These are phyloP conservation scores for Pseudococcus jackbeardsleyi DNA, from an alignment of 2,888 invertebrate species.

Conservation along the genomic window DNA sequence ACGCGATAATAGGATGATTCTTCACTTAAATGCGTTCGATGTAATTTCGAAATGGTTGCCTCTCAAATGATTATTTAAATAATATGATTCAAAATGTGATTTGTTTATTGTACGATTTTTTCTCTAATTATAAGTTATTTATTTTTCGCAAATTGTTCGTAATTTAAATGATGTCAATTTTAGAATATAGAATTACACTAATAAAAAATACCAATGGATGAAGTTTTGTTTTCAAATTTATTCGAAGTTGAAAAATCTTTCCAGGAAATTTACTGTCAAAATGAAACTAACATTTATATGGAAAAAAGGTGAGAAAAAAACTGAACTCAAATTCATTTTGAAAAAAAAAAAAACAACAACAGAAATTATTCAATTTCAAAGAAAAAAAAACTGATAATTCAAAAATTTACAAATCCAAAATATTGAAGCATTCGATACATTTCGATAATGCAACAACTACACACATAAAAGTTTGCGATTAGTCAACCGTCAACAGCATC, in stretches of 20 bases:
- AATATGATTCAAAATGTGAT: slow-evolving; percentile 36
- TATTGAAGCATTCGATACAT: background rate
- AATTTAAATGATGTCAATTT: background rate
- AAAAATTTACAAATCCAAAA: background rate
- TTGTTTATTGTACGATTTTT: slow-evolving; percentile 26
- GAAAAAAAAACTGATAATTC: no score
- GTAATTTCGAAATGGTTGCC: background rate
- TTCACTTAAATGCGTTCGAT: slow-evolving; percentile 15
- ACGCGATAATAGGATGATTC: background rate
- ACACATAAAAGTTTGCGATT: background rate
- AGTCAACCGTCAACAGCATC: slow-evolving; percentile 3
- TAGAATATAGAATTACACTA: background rate
- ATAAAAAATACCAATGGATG: background rate
- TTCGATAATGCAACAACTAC: background rate
- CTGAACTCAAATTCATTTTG: no score
- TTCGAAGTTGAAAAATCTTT: background rate
- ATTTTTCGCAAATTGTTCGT: background rate
- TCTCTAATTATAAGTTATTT: slow-evolving; percentile 12
- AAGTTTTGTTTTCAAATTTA: background rate
- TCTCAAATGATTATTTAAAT: background rate
- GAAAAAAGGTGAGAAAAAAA: no score
- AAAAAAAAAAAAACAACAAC: no score
- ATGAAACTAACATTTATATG: no score
- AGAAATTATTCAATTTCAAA: no score
- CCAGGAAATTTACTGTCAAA: no score